A percentile compares a stretch with the other conserved stretches of the same genome.
phyloP scores from a whole-genome alignment of 2,113 vertebrate species.

The Neomonachus schauinslandi region DNA sequence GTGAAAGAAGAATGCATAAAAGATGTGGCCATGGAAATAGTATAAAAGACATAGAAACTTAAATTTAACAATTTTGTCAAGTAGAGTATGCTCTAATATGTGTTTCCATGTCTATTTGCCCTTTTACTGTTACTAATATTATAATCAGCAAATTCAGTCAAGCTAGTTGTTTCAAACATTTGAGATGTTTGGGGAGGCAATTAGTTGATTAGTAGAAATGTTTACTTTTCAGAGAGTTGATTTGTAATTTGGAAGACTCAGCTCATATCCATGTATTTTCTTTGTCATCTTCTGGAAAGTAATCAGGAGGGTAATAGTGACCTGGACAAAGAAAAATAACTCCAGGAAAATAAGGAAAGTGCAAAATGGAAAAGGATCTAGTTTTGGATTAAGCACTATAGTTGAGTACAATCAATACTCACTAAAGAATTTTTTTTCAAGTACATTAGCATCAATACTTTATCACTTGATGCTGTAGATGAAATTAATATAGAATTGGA shows the following conservation, averaged over 20 bases:
- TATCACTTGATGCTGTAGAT: not conserved
- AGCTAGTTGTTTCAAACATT: not conserved
- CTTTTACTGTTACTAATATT: not conserved
- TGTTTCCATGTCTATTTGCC: not conserved
- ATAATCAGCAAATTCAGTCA: not conserved
- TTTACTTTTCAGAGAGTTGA: not conserved
- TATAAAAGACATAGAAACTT: not conserved
- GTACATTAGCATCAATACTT: constrained; percentile 27
- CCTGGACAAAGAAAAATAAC: not conserved
- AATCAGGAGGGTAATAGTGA: constrained; percentile 15
- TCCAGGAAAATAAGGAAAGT: not conserved
- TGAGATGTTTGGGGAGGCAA: not conserved
- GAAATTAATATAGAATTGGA: not conserved
- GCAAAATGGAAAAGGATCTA: not conserved
- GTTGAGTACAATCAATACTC: not conserved
- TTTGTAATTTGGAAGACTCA: not conserved
- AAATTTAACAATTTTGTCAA: not conserved
- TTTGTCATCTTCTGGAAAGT: not conserved
- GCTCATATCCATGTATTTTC: not conserved
- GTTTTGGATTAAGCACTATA: constrained; percentile 36
- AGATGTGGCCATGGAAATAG: not conserved
- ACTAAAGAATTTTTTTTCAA: not conserved
- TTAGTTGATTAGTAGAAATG: not conserved
- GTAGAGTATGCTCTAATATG: not conserved
- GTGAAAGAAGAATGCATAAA: not conserved